phyloP scores from a whole-genome alignment of 2,113 vertebrate genomes.

The Ammospiza caudacuta region DNA sequence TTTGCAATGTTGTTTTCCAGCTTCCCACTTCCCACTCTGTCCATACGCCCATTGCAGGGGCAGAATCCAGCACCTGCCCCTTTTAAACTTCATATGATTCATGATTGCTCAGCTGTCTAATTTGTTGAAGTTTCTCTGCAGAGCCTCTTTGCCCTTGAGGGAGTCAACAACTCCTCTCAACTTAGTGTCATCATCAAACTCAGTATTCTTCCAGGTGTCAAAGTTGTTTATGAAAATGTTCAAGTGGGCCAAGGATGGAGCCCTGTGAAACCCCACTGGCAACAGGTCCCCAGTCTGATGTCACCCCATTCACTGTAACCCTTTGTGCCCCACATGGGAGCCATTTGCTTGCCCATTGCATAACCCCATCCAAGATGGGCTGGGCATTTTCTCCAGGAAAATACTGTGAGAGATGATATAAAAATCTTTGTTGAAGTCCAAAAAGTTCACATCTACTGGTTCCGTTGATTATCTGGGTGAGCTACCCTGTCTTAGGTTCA shows the following conservation, averaged over 20 bases:
- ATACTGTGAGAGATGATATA: neutral
- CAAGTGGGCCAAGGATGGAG: neutral
- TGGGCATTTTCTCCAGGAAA: neutral
- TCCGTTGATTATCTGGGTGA: neutral
- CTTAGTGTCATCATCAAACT: neutral
- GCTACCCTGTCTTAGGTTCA: neutral
- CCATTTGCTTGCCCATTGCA: neutral
- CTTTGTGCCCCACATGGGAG: rapidly evolving
- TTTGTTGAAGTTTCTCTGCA: neutral
- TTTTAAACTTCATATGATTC: neutral
- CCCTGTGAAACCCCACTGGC: neutral
- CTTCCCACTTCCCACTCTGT: neutral
- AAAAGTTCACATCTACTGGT: neutral
- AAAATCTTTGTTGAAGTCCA: neutral
- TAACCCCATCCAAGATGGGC: neutral
- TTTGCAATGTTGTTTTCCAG: neutral
- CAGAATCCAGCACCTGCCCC: neutral
- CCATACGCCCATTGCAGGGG: too few species aligned
- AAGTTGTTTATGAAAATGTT: neutral
- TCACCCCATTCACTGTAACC: neutral
- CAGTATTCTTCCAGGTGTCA: too few species aligned
- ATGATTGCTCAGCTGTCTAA: too few species aligned
- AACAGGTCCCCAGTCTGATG: neutral
- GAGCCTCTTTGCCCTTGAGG: neutral
- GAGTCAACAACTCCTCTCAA: neutral